These are phyloP conservation scores for Stegastes partitus DNA, from an alignment of 2,113 vertebrate species.

Conservation along the genomic window DNA sequence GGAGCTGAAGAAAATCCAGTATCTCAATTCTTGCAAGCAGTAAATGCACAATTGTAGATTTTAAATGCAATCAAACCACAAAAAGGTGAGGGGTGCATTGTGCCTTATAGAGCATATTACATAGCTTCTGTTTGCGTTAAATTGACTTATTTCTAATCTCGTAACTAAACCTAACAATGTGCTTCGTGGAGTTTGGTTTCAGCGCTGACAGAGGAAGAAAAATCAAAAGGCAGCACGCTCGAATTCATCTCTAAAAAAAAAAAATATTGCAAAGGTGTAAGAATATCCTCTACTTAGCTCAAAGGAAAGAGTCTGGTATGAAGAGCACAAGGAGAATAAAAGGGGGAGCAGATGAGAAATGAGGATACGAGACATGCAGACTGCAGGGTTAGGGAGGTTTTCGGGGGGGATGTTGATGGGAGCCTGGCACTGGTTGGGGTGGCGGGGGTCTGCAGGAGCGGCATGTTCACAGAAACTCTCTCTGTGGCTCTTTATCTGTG, in stretches of 20 bases:
- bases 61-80: no score
- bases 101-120: no score
- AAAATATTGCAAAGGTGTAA: neutral
- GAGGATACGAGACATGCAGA: conserved; percentile 16
- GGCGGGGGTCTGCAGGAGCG: conserved; percentile 66
- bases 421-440: conserved; percentile 62
- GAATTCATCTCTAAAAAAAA: conserved; percentile 1
- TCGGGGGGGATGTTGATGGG: conserved; percentile 55
- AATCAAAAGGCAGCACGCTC: neutral
- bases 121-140: no score
- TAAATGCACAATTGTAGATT: no score
- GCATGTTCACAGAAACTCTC: conserved; percentile 81
- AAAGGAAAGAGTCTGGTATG: neutral
- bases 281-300: neutral
- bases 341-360: no score
- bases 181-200: no score
- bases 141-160: no score
- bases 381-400: conserved; percentile 11
- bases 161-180: no score
- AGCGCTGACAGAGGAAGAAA: neutral
- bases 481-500: conserved; percentile 83
- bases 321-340: conserved; percentile 1
- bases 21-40: no score
- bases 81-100: no score
- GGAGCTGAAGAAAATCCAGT: no score